Base-by-base conservation (phyloP, 2,797 vertebrate species). In the Echeneis naucrates region DNA sequence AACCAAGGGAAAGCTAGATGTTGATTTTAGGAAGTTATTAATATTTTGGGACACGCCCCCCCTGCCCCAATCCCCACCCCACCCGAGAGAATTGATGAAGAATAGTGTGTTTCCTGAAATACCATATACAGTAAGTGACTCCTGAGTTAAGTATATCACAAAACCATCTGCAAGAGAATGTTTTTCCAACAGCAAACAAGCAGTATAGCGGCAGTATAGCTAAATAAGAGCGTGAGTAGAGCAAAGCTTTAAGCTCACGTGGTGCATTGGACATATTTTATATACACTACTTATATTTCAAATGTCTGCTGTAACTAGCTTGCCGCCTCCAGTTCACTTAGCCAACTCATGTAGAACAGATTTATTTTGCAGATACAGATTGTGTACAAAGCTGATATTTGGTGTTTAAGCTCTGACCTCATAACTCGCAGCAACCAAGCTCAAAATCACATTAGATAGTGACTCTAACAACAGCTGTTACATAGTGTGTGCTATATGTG, bases 401-500 rank as follows among this genome's bases (percentile, higher is more conserved):
- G 26, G 4, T 2, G 2, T 59, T 64, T 10, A 57, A 26, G 3
- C 38, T 65, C 10, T 53, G 58, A 45, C 45, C 71, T 68, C 38
- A 62, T 71, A 30, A 17, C 44, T 44, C 27, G 26, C 23, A 8
- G 16, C 2, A 59, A 21, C 14, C 37, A 17, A 42, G 23, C 57
- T 58, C 61, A 61, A 58, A 71, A 54, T 54, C 53, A 60, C 53
- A 63, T 71, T 33, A 24, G 38, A 70, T 52, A 50, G 19, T 9
- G n/a, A 63, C 51, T 53, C 23, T 71, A 64, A 75, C 58, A 23
- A 52, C 63, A 78, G 72, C 75, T 78, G 68, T 32, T 78, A 38
- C 17, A 75, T 51, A 37, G 59, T 59, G 19, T 70, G 37, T 56
- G 40, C 71, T 67, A 67, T 56, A 57, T 35, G 24, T 26, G 40